Base-by-base conservation (phyloP, 2,888 invertebrate genomes). In the Beris morrisii region DNA sequence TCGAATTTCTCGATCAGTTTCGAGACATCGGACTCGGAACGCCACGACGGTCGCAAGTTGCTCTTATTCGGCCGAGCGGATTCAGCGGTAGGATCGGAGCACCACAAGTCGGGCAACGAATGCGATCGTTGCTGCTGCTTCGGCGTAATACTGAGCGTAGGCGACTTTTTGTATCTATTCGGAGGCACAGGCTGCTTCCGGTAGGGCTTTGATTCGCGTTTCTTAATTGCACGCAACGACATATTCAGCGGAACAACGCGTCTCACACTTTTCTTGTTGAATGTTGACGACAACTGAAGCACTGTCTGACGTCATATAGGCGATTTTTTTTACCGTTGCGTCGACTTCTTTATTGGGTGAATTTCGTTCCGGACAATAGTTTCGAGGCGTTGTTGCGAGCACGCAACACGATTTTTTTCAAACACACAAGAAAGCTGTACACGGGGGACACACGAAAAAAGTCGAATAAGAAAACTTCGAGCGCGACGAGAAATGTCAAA, bases 191-290 rank as follows among this genome's bases (percentile, higher is more conserved):
- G 30, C n/a, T 70, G 65, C 22, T 64, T 69, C 48, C 53, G 54
- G 22, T 71, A 71, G 5, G 71, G 71, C 58, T 69, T 71, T 43
- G 66, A 73, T 52, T 79, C 80, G 66, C 78, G 78, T 72, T 79
- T 79, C 65, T 76, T 78, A 48, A 80, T 76, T 69, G 81, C 81
- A 59, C 81, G 78, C 67, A 80, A 73, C 74, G 79, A 80, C 79
- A 79, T 79, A 74, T 38, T 67, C 45, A 30, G 32, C 32, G 48
- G 50, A 32, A 22, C 38, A 50, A 46, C 32, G 32, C 11, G 52
- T 52, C n/a, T 32, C 59, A 31, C 9, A 59, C 32, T 50, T 59
- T 9, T 15, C 13, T 45, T 7, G 32, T 48, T 50, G 59, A 9
- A 32, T 15, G 48, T 9, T 12, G 32, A 50, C 58, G 31, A 32